phyloP scores from a whole-genome alignment of 2,797 vertebrate species.

The Eospalax fontanierii region DNA sequence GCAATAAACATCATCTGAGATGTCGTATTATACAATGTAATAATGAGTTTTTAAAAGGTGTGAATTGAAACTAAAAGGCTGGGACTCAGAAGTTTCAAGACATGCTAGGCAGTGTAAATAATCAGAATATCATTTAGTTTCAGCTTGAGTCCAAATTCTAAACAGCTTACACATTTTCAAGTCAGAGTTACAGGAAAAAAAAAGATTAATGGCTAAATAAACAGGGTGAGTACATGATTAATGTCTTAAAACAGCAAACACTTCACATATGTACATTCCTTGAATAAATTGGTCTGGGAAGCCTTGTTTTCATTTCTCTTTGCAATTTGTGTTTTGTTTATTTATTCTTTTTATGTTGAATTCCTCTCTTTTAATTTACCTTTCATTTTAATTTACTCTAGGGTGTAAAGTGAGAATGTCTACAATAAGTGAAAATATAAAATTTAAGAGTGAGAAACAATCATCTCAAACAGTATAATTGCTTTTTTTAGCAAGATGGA shows the following conservation, averaged over 20 bases:
- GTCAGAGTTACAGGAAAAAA: conserved; percentile 85
- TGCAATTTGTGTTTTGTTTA: conserved; percentile 88
- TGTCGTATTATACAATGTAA: conserved; percentile 79
- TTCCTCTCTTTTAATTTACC: conserved; percentile 84
- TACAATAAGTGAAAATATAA: conserved; percentile 82
- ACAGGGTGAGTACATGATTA: conserved; percentile 88
- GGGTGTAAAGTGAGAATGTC: conserved; percentile 83
- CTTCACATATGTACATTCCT: conserved; percentile 88
- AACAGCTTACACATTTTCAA: conserved; percentile 84
- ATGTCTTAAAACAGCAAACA: conserved; percentile 89
- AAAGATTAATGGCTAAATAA: conserved; percentile 89
- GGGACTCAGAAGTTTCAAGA: conserved; percentile 80
- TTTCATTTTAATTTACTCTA: conserved; percentile 83
- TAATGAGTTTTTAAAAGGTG: conserved; percentile 80
- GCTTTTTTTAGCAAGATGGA: conserved; percentile 58
- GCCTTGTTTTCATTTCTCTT: conserved; percentile 87
- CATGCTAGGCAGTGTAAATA: conserved; percentile 82
- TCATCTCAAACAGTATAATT: conserved; percentile 69
- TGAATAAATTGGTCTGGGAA: conserved; percentile 76
- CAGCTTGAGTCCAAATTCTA: conserved; percentile 83
- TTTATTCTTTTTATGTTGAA: conserved; percentile 87
- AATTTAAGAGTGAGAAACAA: conserved; percentile 75
- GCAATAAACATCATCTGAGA: conserved; percentile 76
- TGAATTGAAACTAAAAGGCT: conserved; percentile 80
- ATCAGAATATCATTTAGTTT: conserved; percentile 85